Base-by-base conservation (phyloP, 2,888 invertebrate species). In the Eudasyphora cyanicolor region DNA sequence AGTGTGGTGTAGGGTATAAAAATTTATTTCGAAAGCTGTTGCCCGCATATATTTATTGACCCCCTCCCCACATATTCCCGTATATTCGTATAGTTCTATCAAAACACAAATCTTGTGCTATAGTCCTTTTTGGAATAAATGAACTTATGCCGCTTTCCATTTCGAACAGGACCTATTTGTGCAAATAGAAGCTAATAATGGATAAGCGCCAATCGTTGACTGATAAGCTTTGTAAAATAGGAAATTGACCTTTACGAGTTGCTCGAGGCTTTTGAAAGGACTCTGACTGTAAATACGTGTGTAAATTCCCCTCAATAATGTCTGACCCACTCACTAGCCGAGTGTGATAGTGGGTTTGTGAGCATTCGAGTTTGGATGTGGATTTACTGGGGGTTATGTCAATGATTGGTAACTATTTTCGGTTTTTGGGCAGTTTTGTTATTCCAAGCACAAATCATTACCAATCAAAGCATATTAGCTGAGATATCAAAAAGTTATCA, bases 381-480 rank as follows among this genome's bases (percentile, higher is more conserved):
- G 49, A n/a, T 12, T 49, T n/a, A 49, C 4, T 7, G 27, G 12
- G 29, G 32, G 8, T 27, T 24, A 27, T 57, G 62, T 32, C 19
- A 60, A n/a, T 62, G 62, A 17, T 32, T 32, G 62, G 2, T 29
- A 14, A 57, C 57, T 57, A 57, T 57, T 57, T 57, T 57, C 24
- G 57, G 1, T 29, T 57, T 32, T 32, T 62, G 21, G 17, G 21
- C 24, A 8, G 21, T 27, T 29, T 60, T 60, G n/a, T 64, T 64
- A 64, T 64, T 64, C 64, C 0, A 70, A 62, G 21, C 76, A 70
- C 67, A 76, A 45, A 57, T 57, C 71, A 69, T 64, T 54, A 35
- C 73, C 42, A 76, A 76, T 76, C 57, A 73, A 67, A 67, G 62
- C 35, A 62, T 42, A 76, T 71, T 71, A 71, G 60, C 42, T 71